A percentile compares a stretch with the other conserved stretches of the same genome.
Evolutionary conservation across 2,113 vertebrate genomes (phyloP).

Genomic region (Clupea harengus): DNA sequence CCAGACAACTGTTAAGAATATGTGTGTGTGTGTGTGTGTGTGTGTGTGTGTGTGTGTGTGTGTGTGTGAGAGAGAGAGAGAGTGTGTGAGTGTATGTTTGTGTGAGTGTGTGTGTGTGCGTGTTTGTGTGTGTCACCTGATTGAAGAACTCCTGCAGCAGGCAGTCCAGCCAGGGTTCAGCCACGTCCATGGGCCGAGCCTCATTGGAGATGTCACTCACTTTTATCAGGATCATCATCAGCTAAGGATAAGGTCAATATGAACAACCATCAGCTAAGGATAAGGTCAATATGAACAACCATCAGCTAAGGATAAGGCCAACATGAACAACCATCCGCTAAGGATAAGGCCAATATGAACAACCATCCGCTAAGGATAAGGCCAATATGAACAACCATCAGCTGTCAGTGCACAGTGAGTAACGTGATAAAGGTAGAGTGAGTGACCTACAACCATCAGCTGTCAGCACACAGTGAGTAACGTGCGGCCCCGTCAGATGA

Average conservation of each 20-base stretch:
- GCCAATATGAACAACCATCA: neutral
- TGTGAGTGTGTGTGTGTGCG: neutral
- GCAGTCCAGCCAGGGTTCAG: constrained; percentile 78
- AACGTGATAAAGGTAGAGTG: too few relatives aligned
- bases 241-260: constrained; percentile 16
- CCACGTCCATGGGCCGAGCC: constrained; percentile 75
- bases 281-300: too few relatives aligned
- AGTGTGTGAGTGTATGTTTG: neutral
- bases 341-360: too few relatives aligned
- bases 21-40: neutral
- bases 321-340: too few relatives aligned
- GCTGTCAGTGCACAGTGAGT: too few relatives aligned
- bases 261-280: too few relatives aligned
- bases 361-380: neutral
- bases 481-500: neutral
- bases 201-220: constrained; percentile 79
- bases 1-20: neutral
- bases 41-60: neutral
- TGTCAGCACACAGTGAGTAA: neutral
- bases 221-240: constrained; percentile 80
- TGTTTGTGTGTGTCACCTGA: constrained; percentile 61
- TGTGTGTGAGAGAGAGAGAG: too few relatives aligned
- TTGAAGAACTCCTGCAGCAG: constrained; percentile 80
- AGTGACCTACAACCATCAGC: neutral
- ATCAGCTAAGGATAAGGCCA: too few relatives aligned